These are phyloP conservation scores for Tuta absoluta DNA, from an alignment of 2,888 invertebrate species.

Conservation along the genomic window DNA sequence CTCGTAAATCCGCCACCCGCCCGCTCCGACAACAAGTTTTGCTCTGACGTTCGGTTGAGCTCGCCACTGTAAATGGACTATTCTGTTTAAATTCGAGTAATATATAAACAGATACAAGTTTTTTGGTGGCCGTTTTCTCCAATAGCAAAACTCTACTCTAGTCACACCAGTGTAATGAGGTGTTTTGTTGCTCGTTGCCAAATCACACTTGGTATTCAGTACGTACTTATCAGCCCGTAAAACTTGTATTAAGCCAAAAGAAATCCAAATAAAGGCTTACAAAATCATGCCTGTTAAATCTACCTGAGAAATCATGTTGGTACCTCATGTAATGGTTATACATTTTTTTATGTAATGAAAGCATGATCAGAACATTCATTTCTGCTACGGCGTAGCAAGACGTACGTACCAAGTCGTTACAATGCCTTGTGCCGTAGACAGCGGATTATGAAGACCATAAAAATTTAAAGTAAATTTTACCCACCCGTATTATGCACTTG, in stretches of 20 bases:
- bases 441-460: neutral
- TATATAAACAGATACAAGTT: too few relatives aligned
- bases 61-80: neutral
- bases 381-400: neutral
- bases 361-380: neutral
- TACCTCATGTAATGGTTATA: too few relatives aligned
- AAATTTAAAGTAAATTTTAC: neutral
- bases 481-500: neutral
- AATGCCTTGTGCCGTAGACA: neutral
- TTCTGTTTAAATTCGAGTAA: neutral
- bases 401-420: neutral
- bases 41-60: constrained; percentile 3
- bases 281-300: too few relatives aligned
- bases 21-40: neutral
- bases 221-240: too few relatives aligned
- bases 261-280: too few relatives aligned
- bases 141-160: too few relatives aligned
- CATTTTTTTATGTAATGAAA: neutral
- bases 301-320: too few relatives aligned
- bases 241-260: too few relatives aligned
- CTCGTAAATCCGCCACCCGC: constrained; percentile 24
- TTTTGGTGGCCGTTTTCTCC: too few relatives aligned
- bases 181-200: neutral
- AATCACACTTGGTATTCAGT: neutral
- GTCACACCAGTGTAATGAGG: too few relatives aligned